A percentile compares a stretch with the other conserved stretches of the same genome.
phyloP scores from a whole-genome alignment of 2,113 vertebrate genomes.

The Onychostruthus taczanowskii region DNA sequence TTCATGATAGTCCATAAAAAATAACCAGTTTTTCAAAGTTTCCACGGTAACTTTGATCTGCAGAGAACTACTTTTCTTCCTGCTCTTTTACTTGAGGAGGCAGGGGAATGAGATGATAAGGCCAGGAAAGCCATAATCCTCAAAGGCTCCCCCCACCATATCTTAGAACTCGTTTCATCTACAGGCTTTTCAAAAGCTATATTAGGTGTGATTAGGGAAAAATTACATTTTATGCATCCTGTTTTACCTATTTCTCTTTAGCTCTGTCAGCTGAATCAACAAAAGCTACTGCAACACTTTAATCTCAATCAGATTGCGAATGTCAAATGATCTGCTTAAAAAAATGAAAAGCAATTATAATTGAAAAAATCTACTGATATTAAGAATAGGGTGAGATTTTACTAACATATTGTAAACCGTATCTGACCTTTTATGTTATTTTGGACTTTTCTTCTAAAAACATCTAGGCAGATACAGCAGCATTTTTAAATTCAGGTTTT shows the following conservation, averaged over 20 bases:
- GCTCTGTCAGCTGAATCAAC: neutral
- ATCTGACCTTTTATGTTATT: constrained; percentile 54
- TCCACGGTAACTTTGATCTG: neutral
- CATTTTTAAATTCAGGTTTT: neutral
- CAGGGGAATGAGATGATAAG: neutral
- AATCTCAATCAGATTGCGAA: constrained; percentile 38
- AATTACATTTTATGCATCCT: neutral
- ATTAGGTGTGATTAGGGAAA: neutral
- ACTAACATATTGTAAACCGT: neutral
- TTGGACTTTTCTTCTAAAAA: neutral
- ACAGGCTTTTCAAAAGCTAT: neutral
- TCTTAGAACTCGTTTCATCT: neutral
- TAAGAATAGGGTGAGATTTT: neutral
- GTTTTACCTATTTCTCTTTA: neutral
- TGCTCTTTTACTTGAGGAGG: neutral
- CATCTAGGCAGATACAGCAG: neutral
- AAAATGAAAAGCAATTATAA: constrained; percentile 34
- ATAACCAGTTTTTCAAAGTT: neutral
- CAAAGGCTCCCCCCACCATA: neutral
- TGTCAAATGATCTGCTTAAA: constrained; percentile 17
- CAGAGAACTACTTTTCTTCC: neutral
- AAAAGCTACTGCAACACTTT: constrained; percentile 10
- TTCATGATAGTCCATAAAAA: neutral
- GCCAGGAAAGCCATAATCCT: neutral
- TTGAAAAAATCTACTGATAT: neutral